Evolutionary conservation across 2,888 invertebrate genomes (phyloP).

Genomic region (Noctua pronuba): DNA sequence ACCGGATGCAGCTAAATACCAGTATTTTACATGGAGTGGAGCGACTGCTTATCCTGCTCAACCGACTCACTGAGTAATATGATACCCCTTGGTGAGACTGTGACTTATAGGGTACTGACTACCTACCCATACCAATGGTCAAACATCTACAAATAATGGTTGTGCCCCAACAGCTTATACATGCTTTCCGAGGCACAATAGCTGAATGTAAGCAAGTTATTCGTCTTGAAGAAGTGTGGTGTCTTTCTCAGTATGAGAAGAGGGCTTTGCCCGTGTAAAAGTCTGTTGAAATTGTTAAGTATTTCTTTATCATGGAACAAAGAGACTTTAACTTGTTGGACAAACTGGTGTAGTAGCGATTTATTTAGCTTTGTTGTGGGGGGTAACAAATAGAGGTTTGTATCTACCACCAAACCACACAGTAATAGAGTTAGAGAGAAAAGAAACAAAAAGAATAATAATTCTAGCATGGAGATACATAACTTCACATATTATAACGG

Average conservation of each 20-base stretch:
- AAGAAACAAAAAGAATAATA: too few relatives aligned
- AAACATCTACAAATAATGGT: neutral
- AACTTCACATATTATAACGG: too few relatives aligned
- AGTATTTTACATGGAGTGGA: too few relatives aligned
- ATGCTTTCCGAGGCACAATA: neutral
- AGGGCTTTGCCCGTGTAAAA: neutral
- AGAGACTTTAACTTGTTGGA: neutral
- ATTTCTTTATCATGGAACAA: neutral
- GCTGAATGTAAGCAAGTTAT: neutral
- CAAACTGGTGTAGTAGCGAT: too few relatives aligned
- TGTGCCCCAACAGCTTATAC: fast-evolving
- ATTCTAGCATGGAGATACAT: too few relatives aligned
- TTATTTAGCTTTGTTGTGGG: too few relatives aligned
- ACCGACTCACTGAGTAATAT: neutral
- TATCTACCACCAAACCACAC: too few relatives aligned
- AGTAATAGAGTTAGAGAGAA: too few relatives aligned
- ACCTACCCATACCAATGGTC: neutral
- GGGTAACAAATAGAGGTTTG: too few relatives aligned
- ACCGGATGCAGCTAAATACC: too few relatives aligned
- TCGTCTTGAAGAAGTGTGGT: neutral
- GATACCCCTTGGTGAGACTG: neutral
- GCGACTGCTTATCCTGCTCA: neutral
- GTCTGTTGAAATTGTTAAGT: neutral
- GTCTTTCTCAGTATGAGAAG: neutral
- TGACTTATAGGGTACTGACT: neutral